Conservation (phyloP, 2,113 vertebrate genomes). For the Sceloporus undulatus region DNA sequence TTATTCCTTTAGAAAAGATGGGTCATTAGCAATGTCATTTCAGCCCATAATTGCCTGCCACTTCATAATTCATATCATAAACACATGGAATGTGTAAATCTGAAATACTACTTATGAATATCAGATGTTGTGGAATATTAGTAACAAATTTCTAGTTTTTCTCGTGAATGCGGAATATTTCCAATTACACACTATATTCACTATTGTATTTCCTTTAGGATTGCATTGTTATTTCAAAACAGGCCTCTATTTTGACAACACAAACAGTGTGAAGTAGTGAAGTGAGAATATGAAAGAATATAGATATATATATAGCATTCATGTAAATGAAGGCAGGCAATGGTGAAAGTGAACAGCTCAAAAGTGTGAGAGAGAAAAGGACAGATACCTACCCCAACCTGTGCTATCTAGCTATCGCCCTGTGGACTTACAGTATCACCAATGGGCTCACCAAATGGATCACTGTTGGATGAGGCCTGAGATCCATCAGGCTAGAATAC, state of each 20-base stretch:
- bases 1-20: conserved; percentile 56
- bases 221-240: conserved; percentile 42
- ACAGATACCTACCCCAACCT: conserved; percentile 97
- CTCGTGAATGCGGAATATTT: conserved; percentile 3
- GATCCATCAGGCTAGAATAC: conserved; percentile 93
- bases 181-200: background rate
- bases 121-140: background rate
- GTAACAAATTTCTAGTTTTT: background rate
- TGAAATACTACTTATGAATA: conserved; percentile 7
- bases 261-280: conserved; percentile 51
- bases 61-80: background rate
- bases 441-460: conserved; percentile 91
- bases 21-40: conserved; percentile 34
- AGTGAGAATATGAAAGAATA: conserved; percentile 44
- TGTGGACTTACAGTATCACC: conserved; percentile 95
- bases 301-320: conserved; percentile 42
- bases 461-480: conserved; percentile 96
- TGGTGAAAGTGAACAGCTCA: conserved; percentile 64
- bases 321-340: conserved; percentile 69
- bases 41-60: conserved; percentile 36
- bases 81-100: background rate
- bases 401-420: conserved; percentile 99
- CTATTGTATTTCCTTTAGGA: conserved; percentile 27
- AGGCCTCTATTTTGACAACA: conserved; percentile 49
- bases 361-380: conserved; percentile 79